phyloP scores from a whole-genome alignment of 1,140 invertebrate genomes.

The Armadillidium nasatum region DNA sequence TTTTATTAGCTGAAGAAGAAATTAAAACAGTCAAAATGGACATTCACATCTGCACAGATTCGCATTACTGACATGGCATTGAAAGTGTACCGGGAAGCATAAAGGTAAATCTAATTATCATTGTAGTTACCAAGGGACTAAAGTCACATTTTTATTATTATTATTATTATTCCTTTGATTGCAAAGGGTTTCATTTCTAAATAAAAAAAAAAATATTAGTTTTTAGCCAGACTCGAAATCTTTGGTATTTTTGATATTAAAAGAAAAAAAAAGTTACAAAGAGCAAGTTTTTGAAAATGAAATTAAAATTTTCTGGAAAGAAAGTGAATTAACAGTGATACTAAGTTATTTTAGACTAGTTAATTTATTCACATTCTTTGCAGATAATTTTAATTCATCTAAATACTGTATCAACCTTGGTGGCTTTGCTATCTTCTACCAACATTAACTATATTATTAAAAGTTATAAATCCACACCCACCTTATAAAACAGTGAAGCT shows the following conservation, averaged over 20 bases:
- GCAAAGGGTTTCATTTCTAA: background rate
- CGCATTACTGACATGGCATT: constrained; percentile 7
- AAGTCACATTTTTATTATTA: background rate
- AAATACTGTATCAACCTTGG: constrained; percentile 2
- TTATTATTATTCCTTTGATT: background rate
- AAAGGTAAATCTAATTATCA: background rate
- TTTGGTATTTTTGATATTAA: constrained; percentile 7
- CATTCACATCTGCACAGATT: constrained; percentile 6
- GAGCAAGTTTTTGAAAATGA: background rate
- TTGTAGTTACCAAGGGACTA: background rate
- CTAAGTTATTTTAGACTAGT: background rate
- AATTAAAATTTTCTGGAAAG: background rate
- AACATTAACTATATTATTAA: background rate
- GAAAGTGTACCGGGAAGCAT: background rate
- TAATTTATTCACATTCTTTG: background rate
- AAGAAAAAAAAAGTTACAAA: background rate
- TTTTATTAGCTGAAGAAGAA: constrained; percentile 8
- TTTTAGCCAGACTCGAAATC: background rate
- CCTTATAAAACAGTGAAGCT: background rate
- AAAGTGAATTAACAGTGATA: background rate
- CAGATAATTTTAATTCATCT: background rate
- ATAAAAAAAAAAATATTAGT: background rate
- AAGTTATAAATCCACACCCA: constrained; percentile 1
- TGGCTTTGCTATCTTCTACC: background rate
- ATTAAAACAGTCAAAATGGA: background rate